These are phyloP conservation scores for Opisthograptis luteolata DNA, from an alignment of 2,888 invertebrate species.

Conservation along the genomic window DNA sequence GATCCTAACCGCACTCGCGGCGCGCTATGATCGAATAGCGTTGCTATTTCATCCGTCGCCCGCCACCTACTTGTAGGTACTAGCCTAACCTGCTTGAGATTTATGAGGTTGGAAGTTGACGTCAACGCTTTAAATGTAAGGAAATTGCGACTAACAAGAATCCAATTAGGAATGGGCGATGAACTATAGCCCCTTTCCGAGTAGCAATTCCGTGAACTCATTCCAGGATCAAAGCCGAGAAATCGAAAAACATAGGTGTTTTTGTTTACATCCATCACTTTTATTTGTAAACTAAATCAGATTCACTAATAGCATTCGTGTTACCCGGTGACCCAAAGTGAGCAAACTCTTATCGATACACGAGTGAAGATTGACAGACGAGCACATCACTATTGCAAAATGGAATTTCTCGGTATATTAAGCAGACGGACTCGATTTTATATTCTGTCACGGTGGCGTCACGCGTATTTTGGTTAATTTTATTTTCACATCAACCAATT, in stretches of 20 bases:
- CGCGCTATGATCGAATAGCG: conserved; percentile 44
- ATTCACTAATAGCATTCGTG: conserved; percentile 4
- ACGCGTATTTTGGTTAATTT: not conserved
- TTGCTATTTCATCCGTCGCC: conserved; percentile 40
- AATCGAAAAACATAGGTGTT: not conserved
- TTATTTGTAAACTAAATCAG: not conserved
- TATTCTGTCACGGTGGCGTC: conserved; percentile 1
- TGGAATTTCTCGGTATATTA: conserved; percentile 5
- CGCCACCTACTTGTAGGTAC: conserved; percentile 7
- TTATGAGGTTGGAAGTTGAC: conserved; percentile 34
- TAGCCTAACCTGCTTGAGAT: conserved; percentile 30
- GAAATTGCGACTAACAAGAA: conserved; percentile 44
- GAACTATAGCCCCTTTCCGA: conserved; percentile 28
- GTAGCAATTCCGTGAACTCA: conserved; percentile 15
- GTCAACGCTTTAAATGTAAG: conserved; percentile 27
- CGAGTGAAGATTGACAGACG: conserved; percentile 6
- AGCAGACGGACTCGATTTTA: conserved; percentile 7
- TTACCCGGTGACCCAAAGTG: conserved; percentile 5
- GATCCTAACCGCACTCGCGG: conserved; percentile 42
- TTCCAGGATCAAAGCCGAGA: conserved; percentile 7
- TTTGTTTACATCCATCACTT: not conserved
- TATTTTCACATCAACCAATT: too few species aligned
- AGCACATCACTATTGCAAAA: conserved; percentile 21
- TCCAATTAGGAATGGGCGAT: conserved; percentile 39
- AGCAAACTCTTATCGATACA: conserved; percentile 16